These are phyloP conservation scores for Drosophila anomalipes DNA, from an alignment of 2,888 invertebrate species.

Conservation along the genomic window DNA sequence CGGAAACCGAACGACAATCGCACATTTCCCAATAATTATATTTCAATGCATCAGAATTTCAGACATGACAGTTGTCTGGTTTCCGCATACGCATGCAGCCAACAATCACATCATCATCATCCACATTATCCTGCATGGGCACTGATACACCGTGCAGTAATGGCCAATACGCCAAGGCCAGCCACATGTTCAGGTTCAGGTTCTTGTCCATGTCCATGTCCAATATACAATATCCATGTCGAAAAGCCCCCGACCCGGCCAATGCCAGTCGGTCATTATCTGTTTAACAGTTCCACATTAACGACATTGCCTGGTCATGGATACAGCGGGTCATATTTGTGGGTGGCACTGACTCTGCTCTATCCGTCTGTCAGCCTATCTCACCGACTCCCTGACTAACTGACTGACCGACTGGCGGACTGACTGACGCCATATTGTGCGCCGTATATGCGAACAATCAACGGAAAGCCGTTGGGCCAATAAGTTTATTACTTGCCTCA, in stretches of 20 bases:
- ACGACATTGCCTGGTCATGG: conserved; percentile 66
- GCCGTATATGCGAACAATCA: conserved; percentile 65
- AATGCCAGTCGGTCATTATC: conserved; percentile 72
- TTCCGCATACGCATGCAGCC: conserved; percentile 67
- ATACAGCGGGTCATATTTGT: conserved; percentile 48
- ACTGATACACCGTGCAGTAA: conserved; percentile 45
- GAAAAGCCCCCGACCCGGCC: conserved; percentile 11
- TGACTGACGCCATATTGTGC: conserved; percentile 53
- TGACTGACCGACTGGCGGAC: conserved; percentile 7
- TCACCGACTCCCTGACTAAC: conserved; percentile 1
- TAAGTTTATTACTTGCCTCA: conserved; percentile 81
- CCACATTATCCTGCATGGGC: conserved; percentile 31
- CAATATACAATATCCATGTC: conserved; percentile 28
- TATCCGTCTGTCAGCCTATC: conserved; percentile 9
- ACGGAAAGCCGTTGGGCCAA: conserved; percentile 74
- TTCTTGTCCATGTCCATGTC: conserved; percentile 10
- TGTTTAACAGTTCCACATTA: conserved; percentile 82
- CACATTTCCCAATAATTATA: conserved; percentile 84
- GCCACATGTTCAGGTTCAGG: conserved; percentile 11
- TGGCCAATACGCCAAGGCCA: conserved; percentile 22
- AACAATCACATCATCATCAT: conserved; percentile 50
- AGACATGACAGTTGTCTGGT: conserved; percentile 75
- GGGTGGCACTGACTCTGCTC: conserved; percentile 2
- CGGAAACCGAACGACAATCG: conserved; percentile 82
- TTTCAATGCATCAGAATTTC: conserved; percentile 82